Conservation (phyloP, 92 coral and sea anemone species). For the Umimayanthus chanpuru region DNA sequence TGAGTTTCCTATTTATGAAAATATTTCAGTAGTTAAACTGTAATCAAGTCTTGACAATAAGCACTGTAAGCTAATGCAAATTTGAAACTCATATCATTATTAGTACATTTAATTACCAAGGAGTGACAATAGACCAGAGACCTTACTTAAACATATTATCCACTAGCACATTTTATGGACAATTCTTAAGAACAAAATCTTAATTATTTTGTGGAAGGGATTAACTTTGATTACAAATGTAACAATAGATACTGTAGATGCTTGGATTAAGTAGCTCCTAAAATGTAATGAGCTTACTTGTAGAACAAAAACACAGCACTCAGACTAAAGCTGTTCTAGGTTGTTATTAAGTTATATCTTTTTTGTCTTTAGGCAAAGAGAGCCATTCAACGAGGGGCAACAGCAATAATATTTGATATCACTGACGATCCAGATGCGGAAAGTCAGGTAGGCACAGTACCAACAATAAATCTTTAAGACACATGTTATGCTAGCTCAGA, state of each 20-base stretch:
- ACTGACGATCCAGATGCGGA: constrained; percentile 91
- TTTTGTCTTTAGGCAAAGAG: constrained; percentile 70
- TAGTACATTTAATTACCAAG: not conserved
- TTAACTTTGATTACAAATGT: not conserved
- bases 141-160: not conserved
- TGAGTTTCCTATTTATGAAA: no score
- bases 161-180: not conserved
- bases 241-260: not conserved
- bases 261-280: not conserved
- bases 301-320: not conserved
- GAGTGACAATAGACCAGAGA: not conserved
- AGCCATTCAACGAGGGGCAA: constrained; percentile 97
- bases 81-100: no score
- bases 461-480: no score
- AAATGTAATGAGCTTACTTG: no score
- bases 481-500: no score
- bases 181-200: not conserved
- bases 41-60: no score
- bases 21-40: no score
- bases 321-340: not conserved
- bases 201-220: not conserved
- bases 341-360: not conserved
- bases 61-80: no score
- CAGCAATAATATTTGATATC: constrained; percentile 93
- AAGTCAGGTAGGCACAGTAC: constrained; percentile 63